These are phyloP conservation scores for Coracopsis vasa DNA, from an alignment of 2,113 vertebrate genomes.

Conservation along the genomic window DNA sequence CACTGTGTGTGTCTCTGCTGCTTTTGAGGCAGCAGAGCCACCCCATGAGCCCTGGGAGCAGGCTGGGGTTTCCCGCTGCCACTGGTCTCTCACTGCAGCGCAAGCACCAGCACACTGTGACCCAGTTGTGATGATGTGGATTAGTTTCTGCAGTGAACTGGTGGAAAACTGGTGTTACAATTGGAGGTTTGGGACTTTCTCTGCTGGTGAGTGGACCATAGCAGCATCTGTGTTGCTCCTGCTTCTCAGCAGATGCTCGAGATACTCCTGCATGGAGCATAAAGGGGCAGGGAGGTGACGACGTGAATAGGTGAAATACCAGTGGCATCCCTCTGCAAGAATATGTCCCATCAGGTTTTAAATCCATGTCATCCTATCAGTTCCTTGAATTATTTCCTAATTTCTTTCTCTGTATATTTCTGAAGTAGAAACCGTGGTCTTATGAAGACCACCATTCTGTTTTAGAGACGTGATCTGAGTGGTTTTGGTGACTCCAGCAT, in stretches of 20 bases:
- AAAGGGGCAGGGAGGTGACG: not conserved
- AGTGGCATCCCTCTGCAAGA: not conserved
- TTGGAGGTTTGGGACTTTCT: not conserved
- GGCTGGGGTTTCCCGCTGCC: not conserved
- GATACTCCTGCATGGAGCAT: not conserved
- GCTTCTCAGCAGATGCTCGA: not conserved
- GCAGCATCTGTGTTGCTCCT: not conserved
- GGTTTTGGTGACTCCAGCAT: not conserved
- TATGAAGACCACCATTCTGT: not conserved
- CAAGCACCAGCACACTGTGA: not conserved
- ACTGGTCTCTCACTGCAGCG: not conserved
- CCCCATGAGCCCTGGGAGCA: not conserved
- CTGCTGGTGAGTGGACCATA: fast-evolving
- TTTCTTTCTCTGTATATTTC: not conserved
- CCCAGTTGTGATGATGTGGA: fast-evolving
- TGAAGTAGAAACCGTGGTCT: not conserved
- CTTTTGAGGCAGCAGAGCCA: not conserved
- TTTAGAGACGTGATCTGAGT: not conserved
- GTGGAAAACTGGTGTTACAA: not conserved
- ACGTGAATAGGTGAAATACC: not conserved
- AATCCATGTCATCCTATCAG: not conserved
- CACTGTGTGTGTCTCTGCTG: not conserved
- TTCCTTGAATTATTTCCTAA: not conserved
- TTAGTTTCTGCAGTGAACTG: not conserved
- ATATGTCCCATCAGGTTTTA: not conserved